Percentiles rank a stretch among this genome's conserved stretches.
Evolutionary conservation across 2,888 invertebrate species (phyloP).

Genomic region (Apodemia duryi): DNA sequence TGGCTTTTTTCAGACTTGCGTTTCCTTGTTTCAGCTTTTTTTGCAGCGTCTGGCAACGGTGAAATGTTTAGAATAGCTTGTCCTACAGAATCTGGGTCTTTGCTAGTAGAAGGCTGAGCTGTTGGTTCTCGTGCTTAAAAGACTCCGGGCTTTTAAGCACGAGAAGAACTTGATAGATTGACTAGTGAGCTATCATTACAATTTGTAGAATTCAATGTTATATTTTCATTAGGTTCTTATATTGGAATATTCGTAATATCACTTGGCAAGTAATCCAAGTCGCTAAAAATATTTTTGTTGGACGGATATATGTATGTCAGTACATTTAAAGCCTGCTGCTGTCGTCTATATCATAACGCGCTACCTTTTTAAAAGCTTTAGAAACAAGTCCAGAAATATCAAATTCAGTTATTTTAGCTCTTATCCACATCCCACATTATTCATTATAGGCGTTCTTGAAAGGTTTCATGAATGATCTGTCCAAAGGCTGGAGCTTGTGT

Average conservation of each 20-base stretch:
- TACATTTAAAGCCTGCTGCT: conserved; percentile 8
- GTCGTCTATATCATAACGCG: background rate
- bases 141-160: background rate
- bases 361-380: conserved; percentile 16
- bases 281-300: conserved; percentile 15
- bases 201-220: background rate
- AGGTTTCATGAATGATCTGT: conserved; percentile 34
- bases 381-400: conserved; percentile 28
- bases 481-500: conserved; percentile 34
- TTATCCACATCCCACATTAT: conserved; percentile 18
- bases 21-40: conserved; percentile 23
- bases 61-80: conserved; percentile 23
- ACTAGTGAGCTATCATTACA: background rate
- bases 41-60: conserved; percentile 28
- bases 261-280: conserved; percentile 16
- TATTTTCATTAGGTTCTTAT: conserved; percentile 4
- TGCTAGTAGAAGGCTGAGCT: conserved; percentile 19
- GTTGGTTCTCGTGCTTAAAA: conserved; percentile 8
- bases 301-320: conserved; percentile 2
- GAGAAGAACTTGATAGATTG: background rate
- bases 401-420: conserved; percentile 28
- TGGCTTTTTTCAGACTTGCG: conserved; percentile 22
- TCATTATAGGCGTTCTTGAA: conserved; percentile 29
- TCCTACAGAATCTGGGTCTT: conserved; percentile 17
- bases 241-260: conserved; percentile 18